Base-by-base conservation (phyloP, 2,113 vertebrate species). In the Felis chaus region DNA sequence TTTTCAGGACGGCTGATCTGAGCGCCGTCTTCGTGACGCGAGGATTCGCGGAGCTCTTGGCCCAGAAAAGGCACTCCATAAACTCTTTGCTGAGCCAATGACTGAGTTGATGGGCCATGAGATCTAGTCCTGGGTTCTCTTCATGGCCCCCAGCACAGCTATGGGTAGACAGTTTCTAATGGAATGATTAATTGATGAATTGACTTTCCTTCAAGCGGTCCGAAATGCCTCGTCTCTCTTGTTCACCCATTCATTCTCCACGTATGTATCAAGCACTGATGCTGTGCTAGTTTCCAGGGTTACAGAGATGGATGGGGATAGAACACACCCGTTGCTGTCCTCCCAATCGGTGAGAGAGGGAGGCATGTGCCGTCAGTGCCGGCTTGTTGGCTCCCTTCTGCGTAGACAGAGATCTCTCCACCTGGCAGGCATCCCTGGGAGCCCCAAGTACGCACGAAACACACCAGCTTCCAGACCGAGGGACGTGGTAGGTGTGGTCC, bases 381-480 rank as follows among this genome's bases (percentile, higher is more conserved):
- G 9, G 0, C 29, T 21, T 2, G 0, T 5, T 27, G 36, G 41
- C 15, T 33, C 13, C 76, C 16, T 39, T 57, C 29, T 50, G n/a
- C 39, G n/a, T 1, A 1, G 13, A 21, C 0, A 2, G 12, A 50
- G 12, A 4, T 19, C 12, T 27, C 13, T 29, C 27, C 25, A 9
- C 7, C 21, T 3, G 3, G 53, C 19, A 4, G 36, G 48, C 29
- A 0, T 39, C 69, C 29, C 48, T 5, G n/a, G 21, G 16, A 12
- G 13, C 6, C 4, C 29, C 11, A 0, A 3, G 14, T 4, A 0
- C 27, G 53, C n/a, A 9, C 0, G 0, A 19, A 33, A 21, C 55
- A n/a, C 7, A 9, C 4, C 5, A 1, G 0, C 55, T 23, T 74
- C 39, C 14, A 11, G 48, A 13, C 3, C 4, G 36, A 65, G 7